A percentile compares a stretch with the other conserved stretches of the same genome.
Conservation (phyloP, 2,113 vertebrate species). For the Oreocharis arfaki region DNA sequence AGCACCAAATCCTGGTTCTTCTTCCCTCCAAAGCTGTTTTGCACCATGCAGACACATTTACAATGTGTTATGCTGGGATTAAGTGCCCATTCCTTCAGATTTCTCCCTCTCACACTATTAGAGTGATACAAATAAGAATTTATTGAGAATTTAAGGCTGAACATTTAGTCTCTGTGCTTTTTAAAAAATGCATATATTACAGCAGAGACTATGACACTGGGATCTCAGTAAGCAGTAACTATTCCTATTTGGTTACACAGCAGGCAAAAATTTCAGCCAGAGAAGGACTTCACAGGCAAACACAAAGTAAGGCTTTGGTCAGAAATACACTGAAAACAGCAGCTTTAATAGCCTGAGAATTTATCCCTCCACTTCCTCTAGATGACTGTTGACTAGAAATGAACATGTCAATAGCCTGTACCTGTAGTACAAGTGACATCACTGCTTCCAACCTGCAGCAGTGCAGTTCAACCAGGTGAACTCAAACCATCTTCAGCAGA, state of each 20-base stretch:
- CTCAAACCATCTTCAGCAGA: not conserved
- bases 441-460: not conserved
- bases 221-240: not conserved
- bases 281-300: not conserved
- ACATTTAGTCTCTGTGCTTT: not conserved
- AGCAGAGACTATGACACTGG: not conserved
- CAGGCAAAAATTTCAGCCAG: not conserved
- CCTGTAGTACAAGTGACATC: not conserved
- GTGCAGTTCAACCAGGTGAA: not conserved
- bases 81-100: not conserved
- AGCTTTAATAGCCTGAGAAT: not conserved
- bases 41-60: not conserved
- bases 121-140: not conserved
- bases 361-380: not conserved
- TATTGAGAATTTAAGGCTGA: not conserved
- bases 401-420: not conserved
- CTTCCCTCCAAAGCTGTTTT: not conserved
- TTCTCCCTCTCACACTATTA: not conserved
- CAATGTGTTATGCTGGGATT: not conserved
- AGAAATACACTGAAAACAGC: not conserved
- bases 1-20: not conserved
- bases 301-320: not conserved
- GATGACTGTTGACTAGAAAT: not conserved
- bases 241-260: not conserved
- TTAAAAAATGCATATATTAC: not conserved